Conservation (phyloP, 1,140 invertebrate species). For the Gryon sp. region DNA sequence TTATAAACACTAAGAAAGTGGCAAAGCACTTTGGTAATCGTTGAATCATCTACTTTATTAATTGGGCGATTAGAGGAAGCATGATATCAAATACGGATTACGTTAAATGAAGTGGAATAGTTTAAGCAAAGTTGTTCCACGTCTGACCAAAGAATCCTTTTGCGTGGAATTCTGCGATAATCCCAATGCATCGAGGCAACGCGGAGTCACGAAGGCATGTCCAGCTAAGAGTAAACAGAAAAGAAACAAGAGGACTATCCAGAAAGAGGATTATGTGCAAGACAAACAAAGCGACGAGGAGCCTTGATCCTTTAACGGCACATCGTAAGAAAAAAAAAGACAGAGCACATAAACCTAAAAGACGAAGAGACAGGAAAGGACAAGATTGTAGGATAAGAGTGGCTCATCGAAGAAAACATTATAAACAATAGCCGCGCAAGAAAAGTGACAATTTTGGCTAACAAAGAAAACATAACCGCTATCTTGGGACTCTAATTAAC, state of each 20-base stretch:
- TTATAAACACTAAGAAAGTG: too few species aligned
- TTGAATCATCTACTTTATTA: conserved; percentile 1
- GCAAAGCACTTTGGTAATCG: not conserved
- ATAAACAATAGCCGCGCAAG: conserved; percentile 70
- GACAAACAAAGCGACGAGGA: conserved; percentile 62
- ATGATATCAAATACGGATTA: conserved; percentile 37
- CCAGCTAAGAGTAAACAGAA: conserved; percentile 59
- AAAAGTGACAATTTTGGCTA: conserved; percentile 60
- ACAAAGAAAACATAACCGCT: conserved; percentile 42
- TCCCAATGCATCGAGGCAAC: conserved; percentile 44
- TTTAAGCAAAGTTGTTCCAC: conserved; percentile 51
- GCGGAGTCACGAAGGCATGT: conserved; percentile 61
- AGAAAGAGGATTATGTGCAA: conserved; percentile 63
- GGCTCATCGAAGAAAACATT: conserved; percentile 48
- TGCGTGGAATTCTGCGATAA: conserved; percentile 61
- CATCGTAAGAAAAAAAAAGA: conserved; percentile 48
- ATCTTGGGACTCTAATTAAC: not conserved
- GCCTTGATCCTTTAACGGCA: conserved; percentile 59
- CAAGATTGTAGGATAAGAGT: conserved; percentile 45
- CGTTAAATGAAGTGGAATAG: conserved; percentile 49
- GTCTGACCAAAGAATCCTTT: conserved; percentile 51
- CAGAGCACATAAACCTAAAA: conserved; percentile 32
- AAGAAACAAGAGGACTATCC: conserved; percentile 51
- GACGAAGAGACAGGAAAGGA: conserved; percentile 36
- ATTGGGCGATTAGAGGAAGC: conserved; percentile 15